Evolutionary conservation across 1,140 invertebrate genomes (phyloP).

Genomic region (Ridgeia piscesae): DNA sequence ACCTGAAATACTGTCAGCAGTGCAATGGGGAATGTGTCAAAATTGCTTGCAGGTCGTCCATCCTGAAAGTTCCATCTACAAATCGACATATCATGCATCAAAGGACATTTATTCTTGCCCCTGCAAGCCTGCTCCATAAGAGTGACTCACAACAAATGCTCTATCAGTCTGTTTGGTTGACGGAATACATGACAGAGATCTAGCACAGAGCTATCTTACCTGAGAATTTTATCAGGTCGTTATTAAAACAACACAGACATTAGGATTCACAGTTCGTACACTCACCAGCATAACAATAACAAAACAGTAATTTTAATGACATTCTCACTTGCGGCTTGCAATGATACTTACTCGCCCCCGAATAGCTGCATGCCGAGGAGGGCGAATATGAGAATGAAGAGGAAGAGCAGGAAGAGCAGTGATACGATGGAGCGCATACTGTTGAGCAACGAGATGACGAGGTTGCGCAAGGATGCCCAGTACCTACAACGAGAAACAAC

Average conservation of each 20-base stretch:
- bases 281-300: too few species aligned
- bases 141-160: too few species aligned
- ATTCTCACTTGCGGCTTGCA: too few species aligned
- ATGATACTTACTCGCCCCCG: constrained; percentile 85
- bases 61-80: constrained; percentile 86
- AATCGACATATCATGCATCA: constrained; percentile 25
- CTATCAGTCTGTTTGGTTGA: too few species aligned
- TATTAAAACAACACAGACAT: too few species aligned
- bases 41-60: constrained; percentile 94
- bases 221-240: too few species aligned
- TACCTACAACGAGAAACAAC: constrained; percentile 73
- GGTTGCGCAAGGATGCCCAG: constrained; percentile 96
- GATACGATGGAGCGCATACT: constrained; percentile 99
- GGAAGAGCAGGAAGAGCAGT: constrained; percentile 98
- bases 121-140: too few species aligned
- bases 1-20: constrained; percentile 98
- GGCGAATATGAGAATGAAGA: constrained; percentile 99
- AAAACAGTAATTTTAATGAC: too few species aligned
- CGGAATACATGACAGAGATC: too few species aligned
- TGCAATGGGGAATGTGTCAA: constrained; percentile 99
- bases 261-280: too few species aligned
- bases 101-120: neutral
- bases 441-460: constrained; percentile 98
- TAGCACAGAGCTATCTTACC: too few species aligned
- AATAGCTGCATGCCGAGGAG: constrained; percentile 99